Evolutionary conservation across 2,113 vertebrate genomes (phyloP), one percentile per base, ranked within the genome.

Genomic region (Cynocephalus volans): DNA sequence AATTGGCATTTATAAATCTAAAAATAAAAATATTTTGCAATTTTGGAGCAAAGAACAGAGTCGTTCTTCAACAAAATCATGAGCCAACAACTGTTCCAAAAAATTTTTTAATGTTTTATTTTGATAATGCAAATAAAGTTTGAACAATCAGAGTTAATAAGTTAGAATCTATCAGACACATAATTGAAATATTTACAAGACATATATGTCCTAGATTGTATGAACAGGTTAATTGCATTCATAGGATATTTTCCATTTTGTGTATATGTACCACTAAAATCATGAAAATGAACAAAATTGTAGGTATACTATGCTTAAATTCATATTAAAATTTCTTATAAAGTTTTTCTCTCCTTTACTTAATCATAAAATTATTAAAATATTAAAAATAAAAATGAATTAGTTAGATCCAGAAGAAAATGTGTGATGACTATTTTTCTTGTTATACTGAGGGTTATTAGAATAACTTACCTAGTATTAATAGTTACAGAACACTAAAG

Each of bases 1-100:
- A 96, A 54, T 52, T 76, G 26, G 8, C 54, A 8, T 48, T 86
- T 60, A 26, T 58, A 52, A 93, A 45, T 86, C 8, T 77, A 87
- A 96, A 96, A 94, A 17, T 41, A 41, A 60, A 83, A 81, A 76
- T 17, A 41, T n/a, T 56, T 92, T 89, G 8, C 65, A 83, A 17
- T 52, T 90, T 85, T 87, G 4, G 50, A 65, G 62, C 54, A 88
- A 95, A 94, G 41, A 65, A 41, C 14, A 85, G 69, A 8, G 7
- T 23, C 36, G 62, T 73, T 88, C n/a, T 88, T 80, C n/a, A 60
- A 72, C 33, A 79, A 83, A 76, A 65, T 75, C 36, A 94, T 52
- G 15, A 84, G 58, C 36, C 23, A 58, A 72, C 24, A 87, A 64
- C 67, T 72, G 24, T n/a, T 77, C 17, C n/a, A n/a, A 70, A 52